Base-by-base conservation (phyloP, 1,140 invertebrate species). In the Eurytemora carolleeae region DNA sequence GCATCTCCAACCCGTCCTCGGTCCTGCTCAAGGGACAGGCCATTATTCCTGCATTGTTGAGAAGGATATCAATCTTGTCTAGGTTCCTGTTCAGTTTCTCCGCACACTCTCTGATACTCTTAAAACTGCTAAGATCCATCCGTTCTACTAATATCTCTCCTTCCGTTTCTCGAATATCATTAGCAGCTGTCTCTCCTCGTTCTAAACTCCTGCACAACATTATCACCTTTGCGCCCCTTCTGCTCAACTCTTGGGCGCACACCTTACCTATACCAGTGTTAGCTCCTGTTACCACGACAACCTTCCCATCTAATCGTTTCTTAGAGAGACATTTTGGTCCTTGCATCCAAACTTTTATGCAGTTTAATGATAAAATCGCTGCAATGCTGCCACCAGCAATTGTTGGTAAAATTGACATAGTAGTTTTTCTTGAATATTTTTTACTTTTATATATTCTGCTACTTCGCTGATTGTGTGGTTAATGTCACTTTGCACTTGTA, bases 51-150 rank as follows among this genome's bases (percentile, higher is more conserved):
- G n/a, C n/a, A n/a, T n/a, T n/a, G n/a, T n/a, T 78, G 19, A 79
- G 71, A 3, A 79, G 63, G 55, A 79, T 72, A 65, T 79, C 73
- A 2, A 79, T 60, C n/a, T 71, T 67, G 7, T 66, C 31, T 63
- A 75, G 68, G 18, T 66, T 63, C 24, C 66, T 63, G 7, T 67
- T 55, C 19, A 77, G 64, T 18, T 70, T 67, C 54, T 78, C 70
- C 15, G 80, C 82, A 69, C 84, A 89, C 65, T 79, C 72, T 63
- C 79, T 71, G 0, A 91, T 78, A 20, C 85, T 88, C 22, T 76
- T 73, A 12, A 89, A 71, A 12, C 80, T 87, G 1, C 75, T 70
- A 0, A 91, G 75, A 71, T 90, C 81, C 44, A 88, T 74, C 66
- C 80, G 73, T 57, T 77, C 74, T 0, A 83, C 66, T 64, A 77